Evolutionary conservation across 1,140 invertebrate species (phyloP).

Genomic region (Monomorium pharaonis): DNA sequence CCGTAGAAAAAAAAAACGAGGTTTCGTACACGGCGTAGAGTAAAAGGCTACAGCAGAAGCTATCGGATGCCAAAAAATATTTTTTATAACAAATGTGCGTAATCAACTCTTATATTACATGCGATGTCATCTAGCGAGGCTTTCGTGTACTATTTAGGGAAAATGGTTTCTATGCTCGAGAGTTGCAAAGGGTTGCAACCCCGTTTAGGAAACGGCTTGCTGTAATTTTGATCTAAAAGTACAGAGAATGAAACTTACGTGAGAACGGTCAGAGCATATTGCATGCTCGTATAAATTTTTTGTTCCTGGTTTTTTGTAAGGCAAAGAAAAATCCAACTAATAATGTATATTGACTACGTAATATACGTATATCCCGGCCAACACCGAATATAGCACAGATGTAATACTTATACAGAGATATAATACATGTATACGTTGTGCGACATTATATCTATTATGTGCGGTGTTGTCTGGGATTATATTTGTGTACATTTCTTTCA

Average conservation of each 20-base stretch:
- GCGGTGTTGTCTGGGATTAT: no score
- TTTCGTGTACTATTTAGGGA: slow-evolving; percentile 21
- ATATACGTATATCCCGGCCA: not conserved
- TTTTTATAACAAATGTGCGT: not conserved
- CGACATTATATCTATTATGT: no score
- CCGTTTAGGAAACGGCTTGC: not conserved
- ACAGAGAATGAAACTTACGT: not conserved
- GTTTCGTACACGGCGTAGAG: not conserved
- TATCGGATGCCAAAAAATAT: not conserved
- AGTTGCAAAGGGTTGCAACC: not conserved
- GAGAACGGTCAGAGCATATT: not conserved
- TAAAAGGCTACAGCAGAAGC: not conserved
- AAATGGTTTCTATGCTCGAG: slow-evolving; percentile 13
- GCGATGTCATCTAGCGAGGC: slow-evolving; percentile 43
- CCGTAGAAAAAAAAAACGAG: not conserved
- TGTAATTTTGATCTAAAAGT: not conserved
- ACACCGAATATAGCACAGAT: no score
- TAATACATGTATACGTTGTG: no score
- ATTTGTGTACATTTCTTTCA: no score
- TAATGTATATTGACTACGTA: not conserved
- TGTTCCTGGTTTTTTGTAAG: not conserved
- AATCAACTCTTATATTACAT: slow-evolving; percentile 30
- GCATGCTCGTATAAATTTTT: not conserved
- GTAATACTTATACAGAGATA: no score
- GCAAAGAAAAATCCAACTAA: not conserved